Conservation (phyloP, 2,888 invertebrate species). For the Polyploca ridens region DNA sequence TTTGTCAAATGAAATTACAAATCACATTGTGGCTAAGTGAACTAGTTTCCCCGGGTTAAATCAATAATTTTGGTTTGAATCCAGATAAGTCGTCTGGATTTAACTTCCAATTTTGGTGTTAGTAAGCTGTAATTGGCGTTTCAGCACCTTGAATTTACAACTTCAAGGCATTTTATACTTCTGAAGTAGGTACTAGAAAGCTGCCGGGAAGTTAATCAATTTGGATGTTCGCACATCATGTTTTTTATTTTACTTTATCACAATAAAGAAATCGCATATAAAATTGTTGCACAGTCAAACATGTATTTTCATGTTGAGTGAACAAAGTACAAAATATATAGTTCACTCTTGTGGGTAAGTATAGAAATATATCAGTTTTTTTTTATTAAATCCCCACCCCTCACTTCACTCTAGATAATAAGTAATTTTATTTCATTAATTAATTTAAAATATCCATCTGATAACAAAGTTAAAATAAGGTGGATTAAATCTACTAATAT, state of each 20-base stretch:
- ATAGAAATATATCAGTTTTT: slow-evolving; percentile 50
- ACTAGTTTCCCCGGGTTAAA: no score
- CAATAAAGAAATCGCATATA: slow-evolving; percentile 12
- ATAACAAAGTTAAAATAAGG: slow-evolving; percentile 43
- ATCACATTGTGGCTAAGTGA: neutral
- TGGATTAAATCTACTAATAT: slow-evolving; percentile 77
- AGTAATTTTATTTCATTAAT: slow-evolving; percentile 57
- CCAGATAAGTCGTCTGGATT: no score
- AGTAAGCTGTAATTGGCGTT: neutral
- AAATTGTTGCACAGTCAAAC: slow-evolving; percentile 12
- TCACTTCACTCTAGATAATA: slow-evolving; percentile 56
- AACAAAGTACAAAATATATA: slow-evolving; percentile 68
- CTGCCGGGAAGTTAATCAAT: neutral
- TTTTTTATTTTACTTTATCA: slow-evolving; percentile 1
- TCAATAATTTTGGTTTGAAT: no score
- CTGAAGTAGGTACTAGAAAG: neutral
- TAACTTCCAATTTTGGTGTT: neutral
- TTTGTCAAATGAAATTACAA: neutral
- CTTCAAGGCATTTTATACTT: neutral
- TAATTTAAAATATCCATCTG: slow-evolving; percentile 51
- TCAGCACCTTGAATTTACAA: neutral
- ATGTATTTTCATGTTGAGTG: slow-evolving; percentile 42
- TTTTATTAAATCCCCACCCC: slow-evolving; percentile 59
- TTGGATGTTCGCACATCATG: neutral
- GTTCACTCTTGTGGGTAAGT: slow-evolving; percentile 66